Conservation (phyloP, 2,888 invertebrate species). For the Clunio marinus region DNA sequence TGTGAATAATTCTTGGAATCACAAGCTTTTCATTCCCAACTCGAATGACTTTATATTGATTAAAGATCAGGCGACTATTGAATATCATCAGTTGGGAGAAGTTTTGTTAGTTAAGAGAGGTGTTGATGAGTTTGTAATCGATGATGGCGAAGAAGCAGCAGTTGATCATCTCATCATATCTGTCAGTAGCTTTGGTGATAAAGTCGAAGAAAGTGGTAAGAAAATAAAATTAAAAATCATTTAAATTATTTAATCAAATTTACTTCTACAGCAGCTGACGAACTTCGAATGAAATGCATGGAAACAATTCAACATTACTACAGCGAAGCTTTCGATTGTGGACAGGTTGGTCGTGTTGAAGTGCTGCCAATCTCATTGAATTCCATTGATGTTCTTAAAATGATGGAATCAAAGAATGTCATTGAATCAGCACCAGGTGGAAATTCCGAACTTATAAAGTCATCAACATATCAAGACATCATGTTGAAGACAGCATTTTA, state of each 20-base stretch:
- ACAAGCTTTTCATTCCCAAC: not conserved
- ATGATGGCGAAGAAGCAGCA: constrained; percentile 30
- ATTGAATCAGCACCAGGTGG: not conserved
- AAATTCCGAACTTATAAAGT: not conserved
- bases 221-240: not conserved
- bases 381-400: constrained; percentile 32
- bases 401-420: constrained; percentile 5
- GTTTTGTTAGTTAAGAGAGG: constrained; percentile 16
- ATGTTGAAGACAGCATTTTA: constrained; percentile 25
- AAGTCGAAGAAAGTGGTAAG: constrained; percentile 36
- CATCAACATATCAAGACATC: not conserved
- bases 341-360: constrained; percentile 22
- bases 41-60: not conserved
- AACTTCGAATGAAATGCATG: constrained; percentile 19
- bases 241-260: constrained; percentile 5
- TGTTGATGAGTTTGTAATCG: constrained; percentile 28
- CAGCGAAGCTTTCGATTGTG: constrained; percentile 31
- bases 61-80: constrained; percentile 6
- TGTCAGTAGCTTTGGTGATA: constrained; percentile 31
- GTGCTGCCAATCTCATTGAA: constrained; percentile 22
- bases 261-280: constrained; percentile 20
- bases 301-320: constrained; percentile 28
- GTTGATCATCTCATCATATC: constrained; percentile 26
- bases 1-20: not conserved
- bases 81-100: constrained; percentile 15